These are phyloP conservation scores for Amorpha juglandis DNA, from an alignment of 2,888 invertebrate genomes.

Conservation along the genomic window DNA sequence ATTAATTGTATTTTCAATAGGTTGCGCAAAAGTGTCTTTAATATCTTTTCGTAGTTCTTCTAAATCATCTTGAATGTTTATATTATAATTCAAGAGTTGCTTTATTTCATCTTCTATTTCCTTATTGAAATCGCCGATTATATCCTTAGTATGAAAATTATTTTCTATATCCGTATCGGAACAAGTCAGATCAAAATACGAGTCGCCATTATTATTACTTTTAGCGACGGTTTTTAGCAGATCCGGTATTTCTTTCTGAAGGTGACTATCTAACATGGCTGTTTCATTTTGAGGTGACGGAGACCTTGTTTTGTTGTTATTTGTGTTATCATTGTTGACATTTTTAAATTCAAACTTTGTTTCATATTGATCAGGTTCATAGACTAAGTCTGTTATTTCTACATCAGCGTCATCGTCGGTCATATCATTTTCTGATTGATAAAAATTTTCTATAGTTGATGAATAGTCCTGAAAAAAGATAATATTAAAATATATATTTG, in stretches of 20 bases:
- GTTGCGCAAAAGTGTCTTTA: conserved; percentile 77
- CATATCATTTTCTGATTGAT: conserved; percentile 82
- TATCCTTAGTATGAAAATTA: conserved; percentile 76
- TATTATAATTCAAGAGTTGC: conserved; percentile 75
- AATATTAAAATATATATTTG: not conserved
- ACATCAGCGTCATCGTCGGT: conserved; percentile 78
- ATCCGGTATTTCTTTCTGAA: conserved; percentile 71
- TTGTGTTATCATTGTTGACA: conserved; percentile 75
- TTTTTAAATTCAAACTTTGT: conserved; percentile 53
- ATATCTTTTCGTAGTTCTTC: conserved; percentile 79
- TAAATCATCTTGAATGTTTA: conserved; percentile 77
- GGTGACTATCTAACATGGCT: conserved; percentile 51
- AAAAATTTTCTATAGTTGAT: conserved; percentile 75
- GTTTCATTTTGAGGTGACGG: conserved; percentile 39
- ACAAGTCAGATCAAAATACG: conserved; percentile 62
- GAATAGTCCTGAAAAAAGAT: conserved; percentile 72
- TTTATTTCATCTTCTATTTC: conserved; percentile 85
- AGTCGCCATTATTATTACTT: conserved; percentile 67
- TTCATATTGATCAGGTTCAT: conserved; percentile 56
- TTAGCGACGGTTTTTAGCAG: conserved; percentile 72
- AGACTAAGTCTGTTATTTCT: conserved; percentile 65
- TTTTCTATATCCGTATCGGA: conserved; percentile 76
- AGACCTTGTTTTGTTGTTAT: conserved; percentile 38
- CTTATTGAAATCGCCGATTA: conserved; percentile 85
- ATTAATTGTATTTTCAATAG: conserved; percentile 79